phyloP scores from a whole-genome alignment of 2,113 vertebrate genomes.

The Ceratotherium simum region DNA sequence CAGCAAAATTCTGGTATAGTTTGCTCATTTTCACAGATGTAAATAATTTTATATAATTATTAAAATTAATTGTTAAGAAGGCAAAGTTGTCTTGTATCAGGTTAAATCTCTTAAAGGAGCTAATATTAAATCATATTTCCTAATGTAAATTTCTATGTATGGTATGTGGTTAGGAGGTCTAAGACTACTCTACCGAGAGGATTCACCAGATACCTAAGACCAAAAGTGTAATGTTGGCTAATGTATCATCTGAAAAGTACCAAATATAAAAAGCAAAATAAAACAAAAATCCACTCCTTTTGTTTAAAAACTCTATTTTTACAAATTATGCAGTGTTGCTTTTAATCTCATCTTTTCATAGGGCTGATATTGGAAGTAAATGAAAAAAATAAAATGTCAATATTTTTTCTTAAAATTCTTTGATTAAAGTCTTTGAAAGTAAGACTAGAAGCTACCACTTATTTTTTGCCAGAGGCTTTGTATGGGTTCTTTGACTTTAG shows the following conservation, averaged over 20 bases:
- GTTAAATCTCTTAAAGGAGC: not conserved
- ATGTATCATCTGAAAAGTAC: not conserved
- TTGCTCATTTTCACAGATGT: not conserved
- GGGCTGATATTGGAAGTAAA: not conserved
- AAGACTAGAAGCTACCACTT: not conserved
- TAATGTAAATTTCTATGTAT: not conserved
- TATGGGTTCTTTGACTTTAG: not conserved
- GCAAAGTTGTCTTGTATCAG: not conserved
- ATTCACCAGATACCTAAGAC: not conserved
- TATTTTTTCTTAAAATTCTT: conserved; percentile 17
- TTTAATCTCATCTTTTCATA: conserved; percentile 19
- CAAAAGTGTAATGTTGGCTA: not conserved
- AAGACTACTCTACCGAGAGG: not conserved
- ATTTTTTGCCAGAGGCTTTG: not conserved
- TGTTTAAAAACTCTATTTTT: not conserved
- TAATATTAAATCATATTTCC: not conserved
- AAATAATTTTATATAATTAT: not conserved
- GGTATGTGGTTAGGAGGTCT: not conserved
- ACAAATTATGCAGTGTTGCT: not conserved
- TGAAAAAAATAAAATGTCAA: not conserved
- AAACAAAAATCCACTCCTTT: not conserved
- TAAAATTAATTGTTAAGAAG: not conserved
- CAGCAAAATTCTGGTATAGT: not conserved
- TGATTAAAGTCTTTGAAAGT: not conserved
- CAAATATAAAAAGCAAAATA: not conserved